Evolutionary conservation across 1,140 invertebrate genomes (phyloP).

Genomic region (Myzus persicae): DNA sequence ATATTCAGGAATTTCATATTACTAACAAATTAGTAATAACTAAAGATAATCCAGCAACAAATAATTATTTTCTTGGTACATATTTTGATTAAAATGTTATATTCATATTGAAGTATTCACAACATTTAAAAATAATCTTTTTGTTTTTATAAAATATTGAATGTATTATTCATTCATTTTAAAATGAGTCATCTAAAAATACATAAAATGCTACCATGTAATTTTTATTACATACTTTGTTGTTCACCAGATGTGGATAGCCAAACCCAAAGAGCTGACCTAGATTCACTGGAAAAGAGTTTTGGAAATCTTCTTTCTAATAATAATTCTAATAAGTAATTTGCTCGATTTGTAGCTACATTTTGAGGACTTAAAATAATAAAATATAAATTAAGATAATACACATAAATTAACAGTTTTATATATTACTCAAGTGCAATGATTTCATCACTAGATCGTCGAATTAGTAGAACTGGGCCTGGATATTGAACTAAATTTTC

Average conservation of each 20-base stretch:
- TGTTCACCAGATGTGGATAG: slow-evolving; percentile 63
- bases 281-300: slow-evolving; percentile 68
- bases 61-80: not conserved
- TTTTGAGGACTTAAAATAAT: slow-evolving; percentile 67
- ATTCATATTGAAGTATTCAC: not conserved
- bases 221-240: slow-evolving; percentile 10
- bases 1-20: not conserved
- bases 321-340: slow-evolving; percentile 79
- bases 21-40: not conserved
- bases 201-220: not conserved
- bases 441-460: slow-evolving; percentile 90
- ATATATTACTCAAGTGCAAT: slow-evolving; percentile 73
- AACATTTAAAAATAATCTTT: not conserved
- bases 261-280: slow-evolving; percentile 69
- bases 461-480: slow-evolving; percentile 83
- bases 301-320: slow-evolving; percentile 80
- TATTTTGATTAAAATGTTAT: not conserved
- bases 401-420: slow-evolving; percentile 15
- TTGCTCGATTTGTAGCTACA: slow-evolving; percentile 86
- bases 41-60: not conserved
- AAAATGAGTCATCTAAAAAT: not conserved
- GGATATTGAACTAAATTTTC: slow-evolving; percentile 77
- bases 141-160: too few relatives aligned
- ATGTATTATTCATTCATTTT: too few relatives aligned
- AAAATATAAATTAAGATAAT: slow-evolving; percentile 24